These are phyloP conservation scores for Chaetura pelagica DNA, from an alignment of 2,113 vertebrate genomes.

Conservation along the genomic window DNA sequence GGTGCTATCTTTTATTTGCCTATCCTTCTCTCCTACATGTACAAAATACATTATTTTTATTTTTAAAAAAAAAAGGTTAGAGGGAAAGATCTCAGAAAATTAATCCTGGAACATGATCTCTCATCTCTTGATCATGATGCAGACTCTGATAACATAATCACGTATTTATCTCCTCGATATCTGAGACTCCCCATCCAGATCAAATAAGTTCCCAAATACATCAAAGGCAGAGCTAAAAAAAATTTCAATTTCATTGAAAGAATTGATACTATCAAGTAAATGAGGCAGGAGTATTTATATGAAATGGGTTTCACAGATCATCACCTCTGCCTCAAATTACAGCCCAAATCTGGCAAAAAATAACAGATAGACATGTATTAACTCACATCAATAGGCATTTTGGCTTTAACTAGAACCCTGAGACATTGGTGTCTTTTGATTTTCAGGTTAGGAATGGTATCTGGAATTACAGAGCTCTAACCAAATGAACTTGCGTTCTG, in stretches of 20 bases:
- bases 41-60: neutral
- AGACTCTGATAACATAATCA: neutral
- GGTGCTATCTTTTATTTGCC: neutral
- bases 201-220: neutral
- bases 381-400: neutral
- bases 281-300: neutral
- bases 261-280: neutral
- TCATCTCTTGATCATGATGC: neutral
- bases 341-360: neutral
- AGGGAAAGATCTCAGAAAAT: neutral
- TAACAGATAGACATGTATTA: neutral
- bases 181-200: neutral
- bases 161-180: neutral
- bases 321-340: neutral
- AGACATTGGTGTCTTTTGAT: neutral
- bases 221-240: neutral
- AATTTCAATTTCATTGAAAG: neutral
- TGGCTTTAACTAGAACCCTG: neutral
- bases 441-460: neutral
- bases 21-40: neutral
- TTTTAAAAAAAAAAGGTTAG: neutral
- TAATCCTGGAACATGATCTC: neutral
- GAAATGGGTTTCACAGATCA: neutral
- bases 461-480: neutral
- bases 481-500: neutral